These are phyloP conservation scores for Hoplostethus mediterraneus DNA, from an alignment of 2,797 vertebrate species.

Conservation along the genomic window DNA sequence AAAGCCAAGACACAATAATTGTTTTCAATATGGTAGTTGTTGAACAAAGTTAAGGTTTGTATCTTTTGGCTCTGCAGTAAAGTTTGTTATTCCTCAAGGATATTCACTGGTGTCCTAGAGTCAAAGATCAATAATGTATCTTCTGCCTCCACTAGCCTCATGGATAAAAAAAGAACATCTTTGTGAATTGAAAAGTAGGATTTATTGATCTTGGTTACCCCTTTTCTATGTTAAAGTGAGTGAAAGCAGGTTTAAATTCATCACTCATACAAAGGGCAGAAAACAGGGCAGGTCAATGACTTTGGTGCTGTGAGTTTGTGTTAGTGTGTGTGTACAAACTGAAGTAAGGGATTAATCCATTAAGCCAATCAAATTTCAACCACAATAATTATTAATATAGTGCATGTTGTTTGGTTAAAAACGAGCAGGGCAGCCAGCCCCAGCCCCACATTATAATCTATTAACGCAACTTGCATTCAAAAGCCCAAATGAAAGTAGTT, in stretches of 20 bases:
- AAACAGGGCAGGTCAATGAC: not conserved
- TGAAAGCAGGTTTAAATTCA: conserved; percentile 32
- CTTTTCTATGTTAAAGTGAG: conserved; percentile 48
- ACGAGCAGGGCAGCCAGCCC: not conserved
- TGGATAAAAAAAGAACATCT: conserved; percentile 61
- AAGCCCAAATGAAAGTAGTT: conserved; percentile 29
- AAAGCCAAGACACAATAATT: conserved; percentile 3
- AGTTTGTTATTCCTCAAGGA: conserved; percentile 64
- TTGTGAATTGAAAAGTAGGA: conserved; percentile 65
- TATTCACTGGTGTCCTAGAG: conserved; percentile 59
- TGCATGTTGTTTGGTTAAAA: not conserved
- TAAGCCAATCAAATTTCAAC: conserved; percentile 6
- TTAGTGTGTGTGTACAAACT: not conserved
- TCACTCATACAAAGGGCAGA: conserved; percentile 20
- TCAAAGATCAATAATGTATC: conserved; percentile 73
- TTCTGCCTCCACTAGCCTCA: conserved; percentile 50
- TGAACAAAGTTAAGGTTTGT: conserved; percentile 25
- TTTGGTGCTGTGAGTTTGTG: not conserved
- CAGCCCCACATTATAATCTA: conserved; percentile 7
- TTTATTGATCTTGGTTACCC: conserved; percentile 63
- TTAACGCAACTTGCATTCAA: conserved; percentile 23
- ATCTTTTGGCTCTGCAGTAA: conserved; percentile 45
- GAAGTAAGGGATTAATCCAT: not conserved
- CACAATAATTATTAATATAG: conserved; percentile 3
- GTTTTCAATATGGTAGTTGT: conserved; percentile 24